Conservation (phyloP, 1,140 invertebrate species). For the Nautilus pompilius region DNA sequence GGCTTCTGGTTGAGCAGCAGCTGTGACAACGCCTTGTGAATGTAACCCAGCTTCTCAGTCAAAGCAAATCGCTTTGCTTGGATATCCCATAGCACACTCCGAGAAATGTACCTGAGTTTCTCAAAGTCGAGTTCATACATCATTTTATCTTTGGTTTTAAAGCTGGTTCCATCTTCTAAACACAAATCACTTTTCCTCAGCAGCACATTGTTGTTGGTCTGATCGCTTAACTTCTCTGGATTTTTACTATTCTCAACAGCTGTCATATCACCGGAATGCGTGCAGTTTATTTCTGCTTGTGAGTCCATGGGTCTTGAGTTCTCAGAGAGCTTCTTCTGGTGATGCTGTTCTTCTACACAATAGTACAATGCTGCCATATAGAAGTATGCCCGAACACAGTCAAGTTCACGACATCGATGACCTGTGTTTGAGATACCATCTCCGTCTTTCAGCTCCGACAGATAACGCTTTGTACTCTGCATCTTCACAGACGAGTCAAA, state of each 20-base stretch:
- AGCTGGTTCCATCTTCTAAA: too few relatives aligned
- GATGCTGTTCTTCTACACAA: slow-evolving; percentile 6
- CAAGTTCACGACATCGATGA: slow-evolving; percentile 40
- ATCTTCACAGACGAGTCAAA: slow-evolving; percentile 23
- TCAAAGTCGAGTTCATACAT: not conserved
- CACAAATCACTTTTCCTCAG: too few relatives aligned
- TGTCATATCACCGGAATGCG: too few relatives aligned
- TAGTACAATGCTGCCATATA: slow-evolving; percentile 38
- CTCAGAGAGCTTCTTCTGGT: too few relatives aligned
- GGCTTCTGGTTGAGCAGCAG: slow-evolving; percentile 35
- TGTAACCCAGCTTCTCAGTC: slow-evolving; percentile 45
- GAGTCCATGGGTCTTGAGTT: too few relatives aligned
- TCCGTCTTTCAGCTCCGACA: slow-evolving; percentile 44
- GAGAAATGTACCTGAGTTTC: slow-evolving; percentile 15
- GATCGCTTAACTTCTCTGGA: too few relatives aligned
- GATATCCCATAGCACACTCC: slow-evolving; percentile 42
- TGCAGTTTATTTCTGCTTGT: too few relatives aligned
- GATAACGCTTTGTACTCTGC: slow-evolving; percentile 37
- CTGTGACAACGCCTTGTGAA: slow-evolving; percentile 45
- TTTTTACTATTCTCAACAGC: too few relatives aligned
- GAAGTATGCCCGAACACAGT: slow-evolving; percentile 44
- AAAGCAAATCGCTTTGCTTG: slow-evolving; percentile 41
- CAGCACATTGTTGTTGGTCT: too few relatives aligned
- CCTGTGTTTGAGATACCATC: slow-evolving; percentile 28
- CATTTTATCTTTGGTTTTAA: too few relatives aligned